phyloP scores from a whole-genome alignment of 2,113 vertebrate species.

The Platycercus adscitus region DNA sequence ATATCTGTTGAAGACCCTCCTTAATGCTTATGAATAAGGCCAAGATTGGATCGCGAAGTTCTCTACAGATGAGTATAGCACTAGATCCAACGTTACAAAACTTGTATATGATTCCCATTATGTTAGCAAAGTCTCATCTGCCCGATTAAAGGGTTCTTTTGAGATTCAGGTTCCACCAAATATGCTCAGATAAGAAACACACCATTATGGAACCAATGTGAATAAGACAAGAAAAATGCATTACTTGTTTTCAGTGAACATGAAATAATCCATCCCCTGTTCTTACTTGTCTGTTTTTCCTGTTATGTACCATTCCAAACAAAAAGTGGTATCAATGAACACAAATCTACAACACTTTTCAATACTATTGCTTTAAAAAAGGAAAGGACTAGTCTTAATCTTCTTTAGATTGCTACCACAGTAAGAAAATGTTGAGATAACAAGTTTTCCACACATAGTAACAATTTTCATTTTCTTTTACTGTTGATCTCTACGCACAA shows the following conservation, averaged over 20 bases:
- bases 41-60: background rate
- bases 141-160: background rate
- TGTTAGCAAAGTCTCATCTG: background rate
- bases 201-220: background rate
- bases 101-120: background rate
- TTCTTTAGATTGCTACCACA: background rate
- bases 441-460: background rate
- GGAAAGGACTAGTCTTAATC: background rate
- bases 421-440: background rate
- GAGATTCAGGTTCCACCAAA: background rate
- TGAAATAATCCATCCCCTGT: background rate
- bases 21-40: background rate
- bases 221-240: background rate
- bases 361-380: background rate
- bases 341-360: background rate
- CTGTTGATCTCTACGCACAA: background rate
- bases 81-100: background rate
- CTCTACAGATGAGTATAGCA: background rate
- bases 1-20: background rate
- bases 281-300: background rate
- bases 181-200: background rate
- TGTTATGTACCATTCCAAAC: background rate
- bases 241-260: background rate
- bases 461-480: background rate
- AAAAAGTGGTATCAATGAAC: background rate